Evolutionary conservation across 2,113 vertebrate genomes (phyloP).

Genomic region (Cettia cetti): DNA sequence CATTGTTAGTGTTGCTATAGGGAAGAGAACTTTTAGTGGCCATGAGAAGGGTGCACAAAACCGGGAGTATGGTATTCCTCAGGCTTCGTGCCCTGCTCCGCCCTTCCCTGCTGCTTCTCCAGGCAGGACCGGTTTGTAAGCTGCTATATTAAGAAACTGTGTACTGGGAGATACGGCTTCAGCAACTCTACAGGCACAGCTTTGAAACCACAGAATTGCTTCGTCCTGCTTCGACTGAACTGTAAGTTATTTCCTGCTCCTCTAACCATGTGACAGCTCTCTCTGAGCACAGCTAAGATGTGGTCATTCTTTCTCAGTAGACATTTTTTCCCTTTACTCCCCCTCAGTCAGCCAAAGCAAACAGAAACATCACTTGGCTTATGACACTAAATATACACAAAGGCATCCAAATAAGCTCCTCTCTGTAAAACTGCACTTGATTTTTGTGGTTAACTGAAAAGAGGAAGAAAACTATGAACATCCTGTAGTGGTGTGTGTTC

Average conservation of each 20-base stretch:
- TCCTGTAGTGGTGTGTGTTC: constrained; percentile 43
- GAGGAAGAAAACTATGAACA: constrained; percentile 45
- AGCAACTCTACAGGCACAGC: not conserved
- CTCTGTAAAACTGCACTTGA: not conserved
- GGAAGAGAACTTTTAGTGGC: not conserved
- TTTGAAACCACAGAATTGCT: constrained; percentile 47
- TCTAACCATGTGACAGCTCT: constrained; percentile 2
- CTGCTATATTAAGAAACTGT: constrained; percentile 4
- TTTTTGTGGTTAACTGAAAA: constrained; percentile 51
- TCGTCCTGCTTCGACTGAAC: not conserved
- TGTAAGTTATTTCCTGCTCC: constrained; percentile 58
- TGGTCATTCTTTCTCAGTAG: constrained; percentile 42
- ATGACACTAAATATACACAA: constrained; percentile 8
- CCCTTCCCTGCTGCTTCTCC: not conserved
- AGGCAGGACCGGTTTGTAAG: constrained; percentile 10
- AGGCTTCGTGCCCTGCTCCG: not conserved
- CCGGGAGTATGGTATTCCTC: not conserved
- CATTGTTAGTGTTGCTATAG: not conserved
- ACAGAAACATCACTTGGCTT: constrained; percentile 57
- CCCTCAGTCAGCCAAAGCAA: constrained; percentile 36
- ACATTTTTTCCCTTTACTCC: constrained; percentile 29
- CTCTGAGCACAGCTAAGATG: constrained; percentile 35
- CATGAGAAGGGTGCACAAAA: not conserved
- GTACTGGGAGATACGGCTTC: constrained; percentile 6
- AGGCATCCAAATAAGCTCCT: constrained; percentile 9